These are phyloP conservation scores for Gobio gobio DNA, from an alignment of 2,113 vertebrate species.

Conservation along the genomic window DNA sequence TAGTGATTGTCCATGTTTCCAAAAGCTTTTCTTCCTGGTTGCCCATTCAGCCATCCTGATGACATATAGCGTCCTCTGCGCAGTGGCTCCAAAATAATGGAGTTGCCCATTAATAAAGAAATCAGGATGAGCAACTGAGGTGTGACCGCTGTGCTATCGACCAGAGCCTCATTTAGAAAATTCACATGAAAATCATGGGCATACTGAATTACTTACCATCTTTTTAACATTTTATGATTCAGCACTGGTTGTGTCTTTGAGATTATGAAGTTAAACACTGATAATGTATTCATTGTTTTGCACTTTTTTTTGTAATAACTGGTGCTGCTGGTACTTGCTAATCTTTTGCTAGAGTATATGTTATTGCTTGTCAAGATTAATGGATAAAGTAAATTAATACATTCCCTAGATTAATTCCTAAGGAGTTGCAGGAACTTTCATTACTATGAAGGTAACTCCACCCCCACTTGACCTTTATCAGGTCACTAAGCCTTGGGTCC, in stretches of 20 bases:
- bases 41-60: conserved; percentile 71
- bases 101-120: conserved; percentile 76
- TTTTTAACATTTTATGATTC: background rate
- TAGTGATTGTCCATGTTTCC: conserved; percentile 72
- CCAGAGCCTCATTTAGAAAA: conserved; percentile 62
- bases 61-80: conserved; percentile 74
- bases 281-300: background rate
- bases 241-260: background rate
- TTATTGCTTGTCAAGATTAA: background rate
- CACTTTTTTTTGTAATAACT: background rate
- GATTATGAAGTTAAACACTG: too few relatives aligned
- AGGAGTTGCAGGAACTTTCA: background rate
- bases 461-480: background rate
- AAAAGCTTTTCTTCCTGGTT: conserved; percentile 73
- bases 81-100: conserved; percentile 74
- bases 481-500: background rate
- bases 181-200: background rate
- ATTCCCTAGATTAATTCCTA: background rate
- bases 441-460: background rate
- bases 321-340: background rate
- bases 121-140: conserved; percentile 75
- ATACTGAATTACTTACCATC: background rate
- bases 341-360: background rate
- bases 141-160: conserved; percentile 70
- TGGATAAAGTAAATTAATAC: background rate